Conservation (phyloP, 2,113 vertebrate genomes). For the Thalassoma bifasciatum region DNA sequence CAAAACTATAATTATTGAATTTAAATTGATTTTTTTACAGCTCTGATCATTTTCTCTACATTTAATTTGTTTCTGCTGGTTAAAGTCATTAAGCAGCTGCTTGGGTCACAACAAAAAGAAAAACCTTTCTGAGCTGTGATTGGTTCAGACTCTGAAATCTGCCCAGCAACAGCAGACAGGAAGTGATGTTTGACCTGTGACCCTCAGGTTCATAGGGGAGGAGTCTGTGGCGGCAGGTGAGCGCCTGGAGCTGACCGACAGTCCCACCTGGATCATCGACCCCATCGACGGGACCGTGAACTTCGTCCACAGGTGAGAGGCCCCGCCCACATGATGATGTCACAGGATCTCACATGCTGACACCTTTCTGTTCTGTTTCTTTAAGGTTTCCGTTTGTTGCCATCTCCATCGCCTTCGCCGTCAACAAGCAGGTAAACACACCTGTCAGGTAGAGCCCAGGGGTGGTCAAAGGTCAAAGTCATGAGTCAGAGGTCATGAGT, state of each 20-base stretch:
- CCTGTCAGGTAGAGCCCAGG: neutral
- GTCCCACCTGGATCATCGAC: constrained; percentile 94
- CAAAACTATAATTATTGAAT: no score
- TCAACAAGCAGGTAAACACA: constrained; percentile 88
- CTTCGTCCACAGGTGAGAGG: constrained; percentile 90
- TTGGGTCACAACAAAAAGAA: no score
- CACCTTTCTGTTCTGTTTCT: neutral
- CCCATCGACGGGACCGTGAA: constrained; percentile 95
- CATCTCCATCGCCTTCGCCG: constrained; percentile 90
- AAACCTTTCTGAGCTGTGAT: no score
- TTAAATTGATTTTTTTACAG: no score
- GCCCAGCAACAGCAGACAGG: neutral
- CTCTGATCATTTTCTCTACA: no score
- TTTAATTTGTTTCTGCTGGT: no score
- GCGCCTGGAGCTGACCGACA: constrained; percentile 84
- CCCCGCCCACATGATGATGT: constrained; percentile 1
- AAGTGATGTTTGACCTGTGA: constrained; percentile 37
- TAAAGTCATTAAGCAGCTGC: no score
- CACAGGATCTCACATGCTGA: neutral
- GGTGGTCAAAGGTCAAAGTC: neutral
- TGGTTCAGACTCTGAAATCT: neutral
- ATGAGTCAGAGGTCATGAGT: no score
- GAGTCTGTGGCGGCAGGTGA: constrained; percentile 92
- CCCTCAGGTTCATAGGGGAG: constrained; percentile 90
- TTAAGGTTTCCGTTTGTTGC: constrained; percentile 90